Evolutionary conservation across 2,113 vertebrate species (phyloP).

Genomic region (Martes martes): DNA sequence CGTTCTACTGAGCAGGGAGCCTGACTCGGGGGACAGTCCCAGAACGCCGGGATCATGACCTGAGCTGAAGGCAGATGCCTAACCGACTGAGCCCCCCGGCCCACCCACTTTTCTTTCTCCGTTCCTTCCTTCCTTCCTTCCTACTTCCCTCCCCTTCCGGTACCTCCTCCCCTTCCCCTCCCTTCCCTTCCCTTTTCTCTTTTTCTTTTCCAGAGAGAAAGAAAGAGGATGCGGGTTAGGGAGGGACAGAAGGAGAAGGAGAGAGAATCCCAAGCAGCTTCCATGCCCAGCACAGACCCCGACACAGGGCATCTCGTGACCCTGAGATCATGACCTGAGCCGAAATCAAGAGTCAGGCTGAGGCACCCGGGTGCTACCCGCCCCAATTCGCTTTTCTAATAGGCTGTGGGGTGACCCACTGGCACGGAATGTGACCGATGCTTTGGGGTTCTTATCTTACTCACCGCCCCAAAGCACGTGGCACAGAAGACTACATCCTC

Average conservation of each 20-base stretch:
- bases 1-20: not conserved
- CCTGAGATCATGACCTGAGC: not conserved
- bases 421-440: too few relatives aligned
- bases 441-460: not conserved
- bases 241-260: not conserved
- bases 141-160: too few relatives aligned
- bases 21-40: not conserved
- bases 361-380: not conserved
- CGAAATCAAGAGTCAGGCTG: not conserved
- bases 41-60: not conserved
- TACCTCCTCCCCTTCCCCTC: too few relatives aligned
- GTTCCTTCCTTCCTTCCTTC: too few relatives aligned
- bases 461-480: not conserved
- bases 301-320: not conserved
- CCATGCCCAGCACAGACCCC: not conserved
- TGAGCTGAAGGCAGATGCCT: not conserved
- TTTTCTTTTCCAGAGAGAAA: too few relatives aligned
- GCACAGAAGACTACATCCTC: not conserved
- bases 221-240: fast-evolving
- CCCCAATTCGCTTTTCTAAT: not conserved
- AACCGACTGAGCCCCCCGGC: not conserved
- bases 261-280: not conserved
- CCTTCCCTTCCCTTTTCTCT: too few relatives aligned
- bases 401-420: not conserved
- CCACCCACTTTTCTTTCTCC: too few relatives aligned